A percentile compares a stretch with the other conserved stretches of the same genome.
Conservation (phyloP, 2,888 invertebrate species). For the Clitarchus hookeri region DNA sequence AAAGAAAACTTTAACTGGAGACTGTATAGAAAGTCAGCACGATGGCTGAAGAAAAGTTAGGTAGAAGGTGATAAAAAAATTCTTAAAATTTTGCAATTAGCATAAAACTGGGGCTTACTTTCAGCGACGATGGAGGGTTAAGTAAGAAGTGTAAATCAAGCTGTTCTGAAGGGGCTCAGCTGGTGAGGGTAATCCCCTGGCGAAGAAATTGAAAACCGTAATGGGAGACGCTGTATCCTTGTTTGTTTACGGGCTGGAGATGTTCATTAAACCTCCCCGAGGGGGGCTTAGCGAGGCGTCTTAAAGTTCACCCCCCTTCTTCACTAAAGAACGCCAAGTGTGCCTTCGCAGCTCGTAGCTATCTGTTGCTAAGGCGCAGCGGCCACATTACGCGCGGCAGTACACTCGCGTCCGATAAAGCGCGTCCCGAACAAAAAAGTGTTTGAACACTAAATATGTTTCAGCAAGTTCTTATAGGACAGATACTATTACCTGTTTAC, state of each 20-base stretch:
- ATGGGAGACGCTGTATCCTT: not conserved
- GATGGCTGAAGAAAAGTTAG: not conserved
- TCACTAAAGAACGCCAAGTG: not conserved
- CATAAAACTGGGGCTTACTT: not conserved
- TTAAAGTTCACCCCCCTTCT: not conserved
- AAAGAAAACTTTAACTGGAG: not conserved
- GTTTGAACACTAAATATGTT: no score
- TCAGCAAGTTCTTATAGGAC: no score
- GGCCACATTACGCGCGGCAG: not conserved
- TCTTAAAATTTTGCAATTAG: not conserved
- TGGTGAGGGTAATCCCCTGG: not conserved
- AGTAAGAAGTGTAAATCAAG: not conserved
- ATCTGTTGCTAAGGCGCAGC: not conserved
- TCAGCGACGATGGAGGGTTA: not conserved
- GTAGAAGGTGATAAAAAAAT: not conserved
- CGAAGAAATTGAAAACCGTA: slow-evolving; percentile 10
- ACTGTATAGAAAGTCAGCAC: not conserved
- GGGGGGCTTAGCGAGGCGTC: not conserved
- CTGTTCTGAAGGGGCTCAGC: not conserved
- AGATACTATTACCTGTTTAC: no score
- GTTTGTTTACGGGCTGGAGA: slow-evolving; percentile 5
- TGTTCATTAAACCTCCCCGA: not conserved
- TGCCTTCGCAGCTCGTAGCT: no score
- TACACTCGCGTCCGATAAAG: not conserved
- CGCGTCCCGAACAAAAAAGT: no score